Percentiles rank a stretch among this genome's conserved stretches.
phyloP scores from a whole-genome alignment of 2,888 invertebrate genomes.

The Amblyteles armatorius region DNA sequence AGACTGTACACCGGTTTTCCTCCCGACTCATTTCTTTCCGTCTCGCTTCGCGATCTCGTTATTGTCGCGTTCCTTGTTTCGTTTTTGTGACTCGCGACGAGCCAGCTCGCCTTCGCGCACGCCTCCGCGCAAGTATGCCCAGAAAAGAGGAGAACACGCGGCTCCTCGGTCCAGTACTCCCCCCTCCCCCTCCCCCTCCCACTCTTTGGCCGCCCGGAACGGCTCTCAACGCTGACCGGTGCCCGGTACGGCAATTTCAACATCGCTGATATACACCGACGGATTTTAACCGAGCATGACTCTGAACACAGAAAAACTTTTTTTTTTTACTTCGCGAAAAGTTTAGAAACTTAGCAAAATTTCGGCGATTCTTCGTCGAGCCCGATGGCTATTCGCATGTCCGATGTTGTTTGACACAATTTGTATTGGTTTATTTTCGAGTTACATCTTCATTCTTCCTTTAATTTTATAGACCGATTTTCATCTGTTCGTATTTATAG shows the following conservation, averaged over 20 bases:
- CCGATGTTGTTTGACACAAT: not conserved
- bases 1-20: conserved; percentile 41
- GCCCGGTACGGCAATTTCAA: conserved; percentile 22
- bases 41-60: conserved; percentile 12
- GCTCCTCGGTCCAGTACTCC: not conserved
- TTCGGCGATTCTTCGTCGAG: too few relatives aligned
- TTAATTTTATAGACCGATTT: too few relatives aligned
- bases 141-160: conserved; percentile 31
- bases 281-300: not conserved
- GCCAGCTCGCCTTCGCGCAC: not conserved
- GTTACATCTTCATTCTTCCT: too few relatives aligned
- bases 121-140: conserved; percentile 15
- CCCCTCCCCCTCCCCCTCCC: not conserved
- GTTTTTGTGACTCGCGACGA: not conserved
- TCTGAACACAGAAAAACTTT: not conserved
- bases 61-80: conserved; percentile 10
- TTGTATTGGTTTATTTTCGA: not conserved
- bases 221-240: not conserved
- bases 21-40: not conserved
- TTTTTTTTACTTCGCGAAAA: not conserved
- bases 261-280: conserved; percentile 4
- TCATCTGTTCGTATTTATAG: too few relatives aligned
- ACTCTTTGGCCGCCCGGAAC: not conserved
- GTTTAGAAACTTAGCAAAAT: not conserved
- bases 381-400: not conserved